Conservation (phyloP, 2,888 invertebrate species). For the Bellardia bayeri region DNA sequence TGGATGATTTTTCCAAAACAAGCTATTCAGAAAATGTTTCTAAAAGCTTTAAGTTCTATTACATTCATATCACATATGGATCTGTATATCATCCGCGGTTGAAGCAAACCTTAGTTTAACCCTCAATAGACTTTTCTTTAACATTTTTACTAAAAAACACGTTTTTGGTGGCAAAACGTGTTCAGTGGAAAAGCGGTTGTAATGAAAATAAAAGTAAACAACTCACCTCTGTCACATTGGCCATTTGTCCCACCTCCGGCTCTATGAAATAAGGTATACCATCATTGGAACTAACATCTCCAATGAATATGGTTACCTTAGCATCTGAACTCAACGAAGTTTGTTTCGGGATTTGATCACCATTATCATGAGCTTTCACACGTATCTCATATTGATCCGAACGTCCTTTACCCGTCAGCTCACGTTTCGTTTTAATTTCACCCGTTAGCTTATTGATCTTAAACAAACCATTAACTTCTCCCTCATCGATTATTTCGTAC, state of each 20-base stretch:
- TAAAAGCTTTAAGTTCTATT: no score
- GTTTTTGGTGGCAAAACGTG: no score
- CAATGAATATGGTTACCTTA: slow-evolving; percentile 88
- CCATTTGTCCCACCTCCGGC: slow-evolving; percentile 89
- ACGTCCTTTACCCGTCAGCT: slow-evolving; percentile 90
- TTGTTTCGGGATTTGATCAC: slow-evolving; percentile 85
- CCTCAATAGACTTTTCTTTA: no score
- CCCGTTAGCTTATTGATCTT: slow-evolving; percentile 88
- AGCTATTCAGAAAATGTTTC: no score
- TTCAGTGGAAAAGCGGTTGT: no score
- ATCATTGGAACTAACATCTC: slow-evolving; percentile 92
- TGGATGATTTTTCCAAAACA: no score
- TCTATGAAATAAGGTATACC: slow-evolving; percentile 91
- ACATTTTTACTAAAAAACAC: no score
- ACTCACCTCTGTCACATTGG: slow-evolving; percentile 88
- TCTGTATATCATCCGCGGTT: no score
- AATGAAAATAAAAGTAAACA: neutral
- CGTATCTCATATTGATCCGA: slow-evolving; percentile 89
- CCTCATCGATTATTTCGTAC: slow-evolving; percentile 90
- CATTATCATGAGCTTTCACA: slow-evolving; percentile 89
- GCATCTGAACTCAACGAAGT: slow-evolving; percentile 87
- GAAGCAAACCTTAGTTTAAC: no score
- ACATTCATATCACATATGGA: no score
- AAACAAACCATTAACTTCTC: slow-evolving; percentile 89
- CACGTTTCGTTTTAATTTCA: slow-evolving; percentile 87